phyloP scores from a whole-genome alignment of 2,888 invertebrate species.

The Ophion slaviceki region DNA sequence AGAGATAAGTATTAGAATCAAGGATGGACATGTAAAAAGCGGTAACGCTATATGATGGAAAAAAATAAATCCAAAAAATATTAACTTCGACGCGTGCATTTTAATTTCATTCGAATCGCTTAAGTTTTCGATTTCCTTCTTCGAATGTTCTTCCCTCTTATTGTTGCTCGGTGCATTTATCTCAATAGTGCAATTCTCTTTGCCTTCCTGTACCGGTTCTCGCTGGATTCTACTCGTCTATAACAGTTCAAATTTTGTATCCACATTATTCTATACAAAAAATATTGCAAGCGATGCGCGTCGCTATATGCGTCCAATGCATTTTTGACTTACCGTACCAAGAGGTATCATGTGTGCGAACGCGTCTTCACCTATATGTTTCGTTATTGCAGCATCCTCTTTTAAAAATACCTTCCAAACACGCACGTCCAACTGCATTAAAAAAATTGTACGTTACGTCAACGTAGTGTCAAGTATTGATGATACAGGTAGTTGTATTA shows the following conservation, averaged over 20 bases:
- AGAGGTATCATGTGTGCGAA: conserved; percentile 9
- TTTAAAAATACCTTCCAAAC: neutral
- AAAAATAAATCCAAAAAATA: no score
- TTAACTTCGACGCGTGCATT: neutral
- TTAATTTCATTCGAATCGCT: neutral
- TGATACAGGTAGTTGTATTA: neutral
- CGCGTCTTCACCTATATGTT: conserved; percentile 1
- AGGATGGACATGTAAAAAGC: no score
- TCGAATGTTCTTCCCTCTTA: neutral
- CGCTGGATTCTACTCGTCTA: neutral
- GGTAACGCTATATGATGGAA: no score
- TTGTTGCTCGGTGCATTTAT: neutral
- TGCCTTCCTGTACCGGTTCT: neutral
- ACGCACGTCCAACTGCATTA: neutral
- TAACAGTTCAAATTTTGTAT: conserved; percentile 6
- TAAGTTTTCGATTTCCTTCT: conserved; percentile 5
- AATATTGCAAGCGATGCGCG: neutral
- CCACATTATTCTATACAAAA: conserved; percentile 8
- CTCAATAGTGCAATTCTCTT: neutral
- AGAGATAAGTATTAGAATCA: no score
- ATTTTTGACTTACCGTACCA: neutral
- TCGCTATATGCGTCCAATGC: neutral
- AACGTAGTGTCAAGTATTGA: neutral
- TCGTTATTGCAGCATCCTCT: neutral
- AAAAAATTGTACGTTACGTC: conserved; percentile 1